Percentiles rank a stretch among this genome's conserved stretches.
These are phyloP conservation scores for Tangara arthus DNA, from an alignment of 2,797 vertebrate species.

Conservation along the genomic window DNA sequence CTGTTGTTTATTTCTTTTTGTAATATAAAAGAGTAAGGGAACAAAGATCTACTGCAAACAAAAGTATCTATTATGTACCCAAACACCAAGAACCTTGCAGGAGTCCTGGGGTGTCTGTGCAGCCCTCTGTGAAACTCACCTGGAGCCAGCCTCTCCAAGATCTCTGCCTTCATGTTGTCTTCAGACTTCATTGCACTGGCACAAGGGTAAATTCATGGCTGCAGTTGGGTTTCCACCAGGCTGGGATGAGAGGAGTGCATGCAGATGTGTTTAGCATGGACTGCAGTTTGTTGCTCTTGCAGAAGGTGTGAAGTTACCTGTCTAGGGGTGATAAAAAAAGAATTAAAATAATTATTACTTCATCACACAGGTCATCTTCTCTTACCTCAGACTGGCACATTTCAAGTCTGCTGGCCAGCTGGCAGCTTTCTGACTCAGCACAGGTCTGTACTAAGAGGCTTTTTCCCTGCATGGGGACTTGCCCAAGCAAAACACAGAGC, in stretches of 20 bases:
- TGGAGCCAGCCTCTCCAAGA: fast-evolving
- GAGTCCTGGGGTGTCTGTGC: not conserved
- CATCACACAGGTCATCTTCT: not conserved
- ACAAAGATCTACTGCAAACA: not conserved
- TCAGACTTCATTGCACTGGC: not conserved
- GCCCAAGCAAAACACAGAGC: not conserved
- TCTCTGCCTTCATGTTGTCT: not conserved
- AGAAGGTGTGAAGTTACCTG: not conserved
- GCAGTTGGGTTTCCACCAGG: not conserved
- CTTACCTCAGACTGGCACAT: not conserved
- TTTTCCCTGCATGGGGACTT: not conserved
- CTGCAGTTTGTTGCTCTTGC: not conserved
- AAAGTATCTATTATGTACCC: not conserved
- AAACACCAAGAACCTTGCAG: not conserved
- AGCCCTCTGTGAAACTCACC: fast-evolving
- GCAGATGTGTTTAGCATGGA: not conserved
- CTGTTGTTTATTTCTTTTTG: not conserved
- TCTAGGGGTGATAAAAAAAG: not conserved
- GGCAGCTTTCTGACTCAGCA: not conserved
- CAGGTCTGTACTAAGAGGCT: not conserved
- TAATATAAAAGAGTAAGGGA: not conserved
- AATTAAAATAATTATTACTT: not conserved
- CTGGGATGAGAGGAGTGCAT: not conserved
- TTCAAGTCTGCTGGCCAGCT: not conserved
- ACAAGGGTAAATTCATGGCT: not conserved